Base-by-base conservation (phyloP, 2,888 invertebrate species). In the Acleris cristana region DNA sequence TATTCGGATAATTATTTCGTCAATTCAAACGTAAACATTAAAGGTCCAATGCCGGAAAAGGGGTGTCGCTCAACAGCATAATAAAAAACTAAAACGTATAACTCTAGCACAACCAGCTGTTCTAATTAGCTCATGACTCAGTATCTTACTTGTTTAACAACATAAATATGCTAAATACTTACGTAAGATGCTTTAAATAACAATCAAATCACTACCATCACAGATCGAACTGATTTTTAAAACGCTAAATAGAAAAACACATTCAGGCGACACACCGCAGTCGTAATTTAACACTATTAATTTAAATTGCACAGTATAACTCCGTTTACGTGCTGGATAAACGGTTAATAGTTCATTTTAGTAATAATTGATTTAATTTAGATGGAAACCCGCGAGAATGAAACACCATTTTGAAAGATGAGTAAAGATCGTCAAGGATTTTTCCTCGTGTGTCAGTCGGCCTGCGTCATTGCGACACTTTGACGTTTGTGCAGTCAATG, bases 341-440 rank as follows among this genome's bases (percentile, higher is more conserved):
- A 72, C 72, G 76, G 80, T 77, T 81, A 76, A 78, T 63, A 79
- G 79, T 84, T 85, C 87, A 90, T 89, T 87, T 84, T 84, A 79
- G 56, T 79, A 80, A 77, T 80, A 83, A 81, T 80, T 84, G 73
- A 74, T 82, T 76, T 78, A 85, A 87, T 89, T 87, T 86, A 76
- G 81, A 85, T 84, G 82, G 82, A 88, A 90, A 86, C 84, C 84
- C 87, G 88, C 87, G 85, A 87, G 83, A 87, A 81, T 73, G 81
- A 84, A 87, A 88, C 88, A 91, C 90, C 91, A 91, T 91, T 90
- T 89, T 90, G 87, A 89, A 89, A 87, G 87, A 87, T 86, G 85
- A 85, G 86, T 87, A 88, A 86, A 85, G 83, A 80, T 81, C 85
- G 84, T 83, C 87, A 89, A 89, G 87, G 88, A 85, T 87, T 89